phyloP scores from a whole-genome alignment of 2,888 invertebrate genomes.

The Heliconius erato region DNA sequence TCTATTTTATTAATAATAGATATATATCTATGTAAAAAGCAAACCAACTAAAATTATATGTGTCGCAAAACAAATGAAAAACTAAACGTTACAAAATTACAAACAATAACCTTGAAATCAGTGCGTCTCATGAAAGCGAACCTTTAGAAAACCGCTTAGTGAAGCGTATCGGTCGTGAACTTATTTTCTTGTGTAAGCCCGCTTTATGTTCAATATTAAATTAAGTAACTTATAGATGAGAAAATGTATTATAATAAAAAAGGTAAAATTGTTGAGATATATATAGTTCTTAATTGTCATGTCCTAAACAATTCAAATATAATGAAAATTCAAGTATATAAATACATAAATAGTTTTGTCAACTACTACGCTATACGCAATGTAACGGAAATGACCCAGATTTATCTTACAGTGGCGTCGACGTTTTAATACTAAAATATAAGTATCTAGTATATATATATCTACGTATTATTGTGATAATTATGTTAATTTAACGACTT shows the following conservation, averaged over 20 bases:
- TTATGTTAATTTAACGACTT: not conserved
- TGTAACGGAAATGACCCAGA: constrained; percentile 30
- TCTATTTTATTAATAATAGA: not conserved
- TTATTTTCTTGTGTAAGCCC: constrained; percentile 63
- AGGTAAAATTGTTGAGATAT: not conserved
- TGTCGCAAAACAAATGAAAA: not conserved
- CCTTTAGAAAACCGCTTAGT: constrained; percentile 76
- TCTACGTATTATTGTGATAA: not conserved
- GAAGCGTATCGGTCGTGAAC: constrained; percentile 82
- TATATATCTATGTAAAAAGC: not conserved
- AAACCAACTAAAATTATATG: not conserved
- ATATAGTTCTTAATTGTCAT: no score
- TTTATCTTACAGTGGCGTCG: not conserved
- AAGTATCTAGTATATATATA: no score
- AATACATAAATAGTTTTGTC: not conserved
- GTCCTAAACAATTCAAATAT: not conserved
- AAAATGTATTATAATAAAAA: not conserved
- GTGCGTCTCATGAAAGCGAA: constrained; percentile 71
- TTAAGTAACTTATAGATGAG: constrained; percentile 6
- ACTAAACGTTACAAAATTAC: constrained; percentile 32
- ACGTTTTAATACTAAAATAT: not conserved
- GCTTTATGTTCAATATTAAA: constrained; percentile 39
- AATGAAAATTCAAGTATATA: not conserved
- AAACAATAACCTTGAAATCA: constrained; percentile 73
- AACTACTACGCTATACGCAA: constrained; percentile 16